Evolutionary conservation across 2,797 vertebrate species (phyloP).

Genomic region (Hippopotamyrus pictus): DNA sequence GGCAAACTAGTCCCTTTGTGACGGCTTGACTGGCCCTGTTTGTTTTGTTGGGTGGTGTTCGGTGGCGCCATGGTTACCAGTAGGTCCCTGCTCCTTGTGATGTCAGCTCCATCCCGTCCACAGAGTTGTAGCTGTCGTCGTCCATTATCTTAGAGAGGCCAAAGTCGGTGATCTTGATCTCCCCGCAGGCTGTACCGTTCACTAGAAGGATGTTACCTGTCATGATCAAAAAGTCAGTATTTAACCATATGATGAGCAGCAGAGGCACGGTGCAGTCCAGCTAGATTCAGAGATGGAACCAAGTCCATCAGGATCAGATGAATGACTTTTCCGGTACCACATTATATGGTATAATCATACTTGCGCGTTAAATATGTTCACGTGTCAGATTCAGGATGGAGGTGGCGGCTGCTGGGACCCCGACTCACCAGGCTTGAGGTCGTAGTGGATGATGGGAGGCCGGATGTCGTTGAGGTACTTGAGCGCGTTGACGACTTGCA

Average conservation of each 20-base stretch:
- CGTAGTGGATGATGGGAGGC: slow-evolving; percentile 94
- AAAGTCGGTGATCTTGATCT: slow-evolving; percentile 97
- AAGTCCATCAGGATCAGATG: neutral
- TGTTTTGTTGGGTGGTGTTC: neutral
- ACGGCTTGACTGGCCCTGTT: slow-evolving; percentile 17
- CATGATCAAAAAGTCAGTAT: neutral
- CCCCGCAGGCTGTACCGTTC: slow-evolving; percentile 89
- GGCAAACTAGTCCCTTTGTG: slow-evolving; percentile 14
- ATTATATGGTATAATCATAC: neutral
- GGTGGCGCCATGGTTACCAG: slow-evolving; percentile 60
- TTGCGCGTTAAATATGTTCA: neutral
- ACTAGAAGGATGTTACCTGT: slow-evolving; percentile 92
- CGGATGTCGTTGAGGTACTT: slow-evolving; percentile 97
- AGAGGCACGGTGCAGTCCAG: neutral
- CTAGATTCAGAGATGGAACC: neutral
- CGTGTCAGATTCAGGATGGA: neutral
- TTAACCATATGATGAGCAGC: neutral
- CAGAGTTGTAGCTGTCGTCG: slow-evolving; percentile 87
- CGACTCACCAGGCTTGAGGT: slow-evolving; percentile 87
- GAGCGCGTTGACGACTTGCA: slow-evolving; percentile 95
- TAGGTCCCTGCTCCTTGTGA: slow-evolving; percentile 93
- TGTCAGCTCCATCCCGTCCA: slow-evolving; percentile 91
- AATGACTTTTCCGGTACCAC: neutral
- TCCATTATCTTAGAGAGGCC: slow-evolving; percentile 96
- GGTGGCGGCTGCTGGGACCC: neutral